phyloP scores from a whole-genome alignment of 1,140 invertebrate genomes.

The Oreohelix idahoensis region DNA sequence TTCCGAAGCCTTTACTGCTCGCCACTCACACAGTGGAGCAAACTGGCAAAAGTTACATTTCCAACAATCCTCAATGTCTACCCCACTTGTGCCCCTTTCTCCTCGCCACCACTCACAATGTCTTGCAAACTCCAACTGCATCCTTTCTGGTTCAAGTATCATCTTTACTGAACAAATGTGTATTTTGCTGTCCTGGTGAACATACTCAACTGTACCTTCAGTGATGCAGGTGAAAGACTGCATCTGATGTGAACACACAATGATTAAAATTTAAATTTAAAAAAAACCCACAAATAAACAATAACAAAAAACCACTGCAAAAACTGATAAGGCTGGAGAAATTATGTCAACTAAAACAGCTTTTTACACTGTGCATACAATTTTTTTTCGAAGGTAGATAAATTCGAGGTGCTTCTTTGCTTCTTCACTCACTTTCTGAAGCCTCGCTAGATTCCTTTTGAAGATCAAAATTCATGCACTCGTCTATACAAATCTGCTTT shows the following conservation, averaged over 20 bases:
- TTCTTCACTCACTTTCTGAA: too few relatives aligned
- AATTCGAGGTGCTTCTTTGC: too few relatives aligned
- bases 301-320: too few relatives aligned
- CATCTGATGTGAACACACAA: not conserved
- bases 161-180: not conserved
- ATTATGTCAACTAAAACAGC: too few relatives aligned
- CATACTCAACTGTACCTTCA: constrained; percentile 4
- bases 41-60: constrained; percentile 30
- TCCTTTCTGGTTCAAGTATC: not conserved
- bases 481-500: too few relatives aligned
- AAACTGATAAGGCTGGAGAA: too few relatives aligned
- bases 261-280: too few relatives aligned
- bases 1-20: not conserved
- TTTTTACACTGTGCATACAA: too few relatives aligned
- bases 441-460: too few relatives aligned
- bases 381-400: too few relatives aligned
- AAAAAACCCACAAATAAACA: too few relatives aligned
- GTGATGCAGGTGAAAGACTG: constrained; percentile 8
- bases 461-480: too few relatives aligned
- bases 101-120: constrained; percentile 26
- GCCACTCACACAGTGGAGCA: constrained; percentile 21
- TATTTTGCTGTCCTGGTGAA: constrained; percentile 16
- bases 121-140: not conserved
- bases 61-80: constrained; percentile 39
- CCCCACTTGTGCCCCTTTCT: constrained; percentile 21